Conservation (phyloP, 2,113 vertebrate species). For the Rutilus rutilus region DNA sequence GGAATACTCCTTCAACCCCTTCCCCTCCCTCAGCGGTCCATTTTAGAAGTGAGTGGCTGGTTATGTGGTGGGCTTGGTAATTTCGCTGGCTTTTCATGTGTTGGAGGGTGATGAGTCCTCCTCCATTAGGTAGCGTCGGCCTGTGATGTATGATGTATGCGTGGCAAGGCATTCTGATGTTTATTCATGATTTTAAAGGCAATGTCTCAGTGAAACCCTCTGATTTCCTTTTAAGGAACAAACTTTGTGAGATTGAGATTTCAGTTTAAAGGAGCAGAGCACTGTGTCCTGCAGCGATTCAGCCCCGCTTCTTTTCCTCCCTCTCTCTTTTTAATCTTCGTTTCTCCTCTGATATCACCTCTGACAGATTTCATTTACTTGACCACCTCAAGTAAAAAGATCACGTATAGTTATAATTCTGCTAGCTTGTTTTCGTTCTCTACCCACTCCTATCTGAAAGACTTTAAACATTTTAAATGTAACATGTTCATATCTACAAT, state of each 20-base stretch:
- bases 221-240: conserved; percentile 83
- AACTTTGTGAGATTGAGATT: conserved; percentile 76
- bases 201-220: conserved; percentile 72
- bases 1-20: conserved; percentile 58
- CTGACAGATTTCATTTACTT: conserved; percentile 75
- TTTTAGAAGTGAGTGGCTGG: conserved; percentile 65
- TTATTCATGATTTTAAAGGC: conserved; percentile 81
- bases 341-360: conserved; percentile 70
- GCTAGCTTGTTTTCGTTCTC: conserved; percentile 60
- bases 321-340: conserved; percentile 59
- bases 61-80: conserved; percentile 72
- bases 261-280: conserved; percentile 74
- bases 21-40: conserved; percentile 66
- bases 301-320: conserved; percentile 20
- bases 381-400: conserved; percentile 70
- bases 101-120: conserved; percentile 71
- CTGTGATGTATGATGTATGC: conserved; percentile 81
- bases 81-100: conserved; percentile 78
- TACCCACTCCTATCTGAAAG: conserved; percentile 63
- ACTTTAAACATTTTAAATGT: conserved; percentile 67
- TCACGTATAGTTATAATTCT: conserved; percentile 67
- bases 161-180: conserved; percentile 75
- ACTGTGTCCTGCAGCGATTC: conserved; percentile 61
- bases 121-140: conserved; percentile 78
- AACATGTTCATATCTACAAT: conserved; percentile 2